Base-by-base conservation (phyloP, 2,888 invertebrate species). In the Philonicus albiceps region DNA sequence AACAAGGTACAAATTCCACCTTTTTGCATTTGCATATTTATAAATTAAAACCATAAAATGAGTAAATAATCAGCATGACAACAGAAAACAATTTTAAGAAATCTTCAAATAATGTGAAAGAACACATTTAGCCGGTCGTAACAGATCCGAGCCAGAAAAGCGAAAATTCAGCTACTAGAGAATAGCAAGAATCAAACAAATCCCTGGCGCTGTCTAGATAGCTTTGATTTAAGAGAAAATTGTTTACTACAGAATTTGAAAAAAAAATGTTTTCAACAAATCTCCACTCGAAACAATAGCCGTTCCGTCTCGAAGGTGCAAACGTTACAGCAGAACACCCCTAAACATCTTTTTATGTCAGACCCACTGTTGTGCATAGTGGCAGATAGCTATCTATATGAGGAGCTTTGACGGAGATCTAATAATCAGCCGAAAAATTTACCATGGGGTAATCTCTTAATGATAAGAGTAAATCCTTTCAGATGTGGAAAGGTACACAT, bases 141-240 rank as follows among this genome's bases (percentile, higher is more conserved):
- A 64, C 64, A 64, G 64, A 64, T 11, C 27, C 27, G 22, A 64
- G 64, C 27, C 64, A 64, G 64, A 22, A 64, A 64, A 64, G 8
- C 2, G 64, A 19, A 7, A 3, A 64, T 19, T 64, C 22, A 22
- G n/a, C 11, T 22, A 27, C 22, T 64, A 22, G 49, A 13, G 49
- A 53, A 5, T 53, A 13, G 3, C 19, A 19, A 22, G 64, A 27
- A 64, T 64, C 64, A 64, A 64, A 27, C 11, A 64, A 64, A 64
- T 1, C 64, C 64, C 22, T 64, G 64, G 34, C 37, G 55, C 37
- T 83, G 64, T 83, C 64, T 19, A 83, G 81, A 83, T 83, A 83
- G 81, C 64, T 64, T 83, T 83, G 81, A 83, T 83, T 83, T 83
- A 83, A 83, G 81, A 83, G 81, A 83, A 83, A 83, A 83, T 64